Conservation (phyloP, 1,140 invertebrate species). For the Saccostrea echinata region DNA sequence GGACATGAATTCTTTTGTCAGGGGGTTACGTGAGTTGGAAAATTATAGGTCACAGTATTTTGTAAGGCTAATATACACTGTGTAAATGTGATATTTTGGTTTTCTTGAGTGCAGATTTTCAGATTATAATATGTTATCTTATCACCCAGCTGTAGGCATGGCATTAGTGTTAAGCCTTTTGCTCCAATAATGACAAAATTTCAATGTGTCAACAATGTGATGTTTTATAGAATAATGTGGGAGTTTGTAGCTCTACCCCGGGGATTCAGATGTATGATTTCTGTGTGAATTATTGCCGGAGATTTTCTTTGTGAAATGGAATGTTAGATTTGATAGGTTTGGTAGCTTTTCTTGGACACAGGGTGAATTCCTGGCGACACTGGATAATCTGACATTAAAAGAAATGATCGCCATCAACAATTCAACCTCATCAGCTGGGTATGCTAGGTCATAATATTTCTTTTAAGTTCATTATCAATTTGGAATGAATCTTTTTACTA, state of each 20-base stretch:
- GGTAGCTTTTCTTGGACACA: neutral
- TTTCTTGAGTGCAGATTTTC: neutral
- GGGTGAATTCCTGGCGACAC: neutral
- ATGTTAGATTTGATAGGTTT: neutral
- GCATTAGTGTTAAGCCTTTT: neutral
- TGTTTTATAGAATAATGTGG: neutral
- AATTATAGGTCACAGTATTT: neutral
- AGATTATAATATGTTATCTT: constrained; percentile 12
- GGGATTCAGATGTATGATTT: neutral
- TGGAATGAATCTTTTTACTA: too few species aligned
- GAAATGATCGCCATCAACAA: neutral
- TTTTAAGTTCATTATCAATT: too few species aligned
- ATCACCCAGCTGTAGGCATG: neutral
- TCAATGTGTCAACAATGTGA: neutral
- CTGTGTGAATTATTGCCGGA: neutral
- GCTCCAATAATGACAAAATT: neutral
- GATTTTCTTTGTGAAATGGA: neutral
- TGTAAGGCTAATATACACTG: neutral
- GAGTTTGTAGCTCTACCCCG: neutral
- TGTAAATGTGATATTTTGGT: neutral
- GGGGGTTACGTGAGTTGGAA: neutral
- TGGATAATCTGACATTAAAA: neutral
- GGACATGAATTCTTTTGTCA: neutral
- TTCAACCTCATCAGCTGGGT: neutral
- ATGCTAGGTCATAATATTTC: neutral